Evolutionary conservation across 2,888 invertebrate species (phyloP).

Genomic region (Orthosia gracilis): DNA sequence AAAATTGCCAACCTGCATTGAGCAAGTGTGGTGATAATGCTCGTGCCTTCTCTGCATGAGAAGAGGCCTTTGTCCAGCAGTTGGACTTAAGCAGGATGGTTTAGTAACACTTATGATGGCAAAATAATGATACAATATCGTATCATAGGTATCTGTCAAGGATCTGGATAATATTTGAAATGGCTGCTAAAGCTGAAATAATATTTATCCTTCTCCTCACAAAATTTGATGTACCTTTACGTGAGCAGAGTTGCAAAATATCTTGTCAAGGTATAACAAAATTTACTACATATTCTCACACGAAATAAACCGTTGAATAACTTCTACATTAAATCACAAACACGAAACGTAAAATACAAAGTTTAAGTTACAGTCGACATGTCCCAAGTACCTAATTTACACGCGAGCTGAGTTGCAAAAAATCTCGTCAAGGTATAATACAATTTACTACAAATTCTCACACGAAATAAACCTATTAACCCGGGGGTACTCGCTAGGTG

Average conservation of each 20-base stretch:
- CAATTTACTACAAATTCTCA: not conserved
- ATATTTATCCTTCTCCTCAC: not conserved
- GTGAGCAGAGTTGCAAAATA: not conserved
- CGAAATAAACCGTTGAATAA: constrained; percentile 8
- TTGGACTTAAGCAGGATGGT: too few species aligned
- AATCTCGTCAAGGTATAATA: not conserved
- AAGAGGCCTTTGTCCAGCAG: too few species aligned
- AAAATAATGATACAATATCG: too few species aligned
- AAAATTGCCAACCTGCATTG: too few species aligned
- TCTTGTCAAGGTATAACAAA: not conserved
- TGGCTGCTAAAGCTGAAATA: not conserved
- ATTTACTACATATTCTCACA: not conserved
- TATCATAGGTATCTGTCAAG: too few species aligned
- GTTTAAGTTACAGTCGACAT: constrained; percentile 12
- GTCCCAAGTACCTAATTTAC: not conserved
- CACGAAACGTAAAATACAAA: constrained; percentile 10
- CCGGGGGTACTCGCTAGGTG: too few species aligned
- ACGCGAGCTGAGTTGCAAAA: not conserved
- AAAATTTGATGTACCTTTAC: not conserved
- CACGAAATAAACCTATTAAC: constrained; percentile 16
- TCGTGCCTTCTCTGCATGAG: too few species aligned
- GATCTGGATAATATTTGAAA: too few species aligned
- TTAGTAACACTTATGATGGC: too few species aligned
- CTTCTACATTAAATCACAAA: not conserved
- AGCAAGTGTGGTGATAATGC: too few species aligned